These are phyloP conservation scores for Gymnoscelis rufifasciata DNA, from an alignment of 2,888 invertebrate species.

Conservation along the genomic window DNA sequence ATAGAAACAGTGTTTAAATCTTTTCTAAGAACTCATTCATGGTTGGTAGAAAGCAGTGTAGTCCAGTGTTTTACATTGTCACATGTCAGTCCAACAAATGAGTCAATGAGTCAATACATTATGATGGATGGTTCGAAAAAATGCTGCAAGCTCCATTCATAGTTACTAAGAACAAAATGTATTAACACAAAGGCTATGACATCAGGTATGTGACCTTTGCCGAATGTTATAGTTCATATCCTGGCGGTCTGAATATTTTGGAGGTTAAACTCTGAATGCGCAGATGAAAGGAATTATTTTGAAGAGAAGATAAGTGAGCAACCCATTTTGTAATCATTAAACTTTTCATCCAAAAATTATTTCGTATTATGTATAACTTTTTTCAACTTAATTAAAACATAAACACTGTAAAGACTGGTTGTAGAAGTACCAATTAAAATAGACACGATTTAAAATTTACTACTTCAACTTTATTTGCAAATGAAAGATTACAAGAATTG, in stretches of 20 bases:
- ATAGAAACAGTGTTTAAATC: conserved; percentile 8
- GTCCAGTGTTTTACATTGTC: conserved; percentile 26
- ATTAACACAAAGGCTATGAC: conserved; percentile 23
- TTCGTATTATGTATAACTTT: too few relatives aligned
- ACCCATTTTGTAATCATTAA: too few relatives aligned
- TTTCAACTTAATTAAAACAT: too few relatives aligned
- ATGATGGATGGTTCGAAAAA: conserved; percentile 28
- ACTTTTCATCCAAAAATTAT: too few relatives aligned
- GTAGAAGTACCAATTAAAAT: too few relatives aligned
- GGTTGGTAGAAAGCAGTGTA: conserved; percentile 23
- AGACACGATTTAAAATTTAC: too few relatives aligned
- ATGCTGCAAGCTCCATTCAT: conserved; percentile 14
- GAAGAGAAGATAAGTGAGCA: not conserved
- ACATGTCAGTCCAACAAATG: conserved; percentile 27
- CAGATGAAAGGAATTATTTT: not conserved
- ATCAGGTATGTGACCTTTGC: conserved; percentile 30
- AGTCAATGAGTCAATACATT: conserved; percentile 29
- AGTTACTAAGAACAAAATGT: conserved; percentile 22
- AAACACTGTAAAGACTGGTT: too few relatives aligned
- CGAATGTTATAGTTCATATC: conserved; percentile 28
- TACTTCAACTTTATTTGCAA: too few relatives aligned
- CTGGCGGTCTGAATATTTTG: conserved; percentile 16
- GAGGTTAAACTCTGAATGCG: conserved; percentile 10
- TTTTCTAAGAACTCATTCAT: not conserved
- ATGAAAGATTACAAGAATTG: too few relatives aligned